Conservation (phyloP, 2,797 vertebrate genomes). For the Macropodus opercularis region DNA sequence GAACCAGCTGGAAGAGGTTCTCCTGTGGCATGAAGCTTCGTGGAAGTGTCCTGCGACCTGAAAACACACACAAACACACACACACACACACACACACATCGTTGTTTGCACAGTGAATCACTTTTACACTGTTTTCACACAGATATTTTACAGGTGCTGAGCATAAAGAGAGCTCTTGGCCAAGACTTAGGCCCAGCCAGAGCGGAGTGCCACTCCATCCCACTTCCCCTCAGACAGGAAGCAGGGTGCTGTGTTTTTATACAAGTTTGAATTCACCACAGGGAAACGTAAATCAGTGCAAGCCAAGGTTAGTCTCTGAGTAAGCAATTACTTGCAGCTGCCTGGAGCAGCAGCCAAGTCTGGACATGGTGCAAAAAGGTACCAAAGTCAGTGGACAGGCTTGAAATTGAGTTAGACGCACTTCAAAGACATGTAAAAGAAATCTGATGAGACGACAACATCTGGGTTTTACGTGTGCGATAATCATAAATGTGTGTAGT, state of each 20-base stretch:
- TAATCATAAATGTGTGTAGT: constrained; percentile 24
- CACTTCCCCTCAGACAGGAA: constrained; percentile 80
- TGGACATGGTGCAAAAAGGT: constrained; percentile 15
- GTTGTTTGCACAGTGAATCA: constrained; percentile 18
- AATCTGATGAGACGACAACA: constrained; percentile 6
- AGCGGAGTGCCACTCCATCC: constrained; percentile 56
- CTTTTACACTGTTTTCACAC: constrained; percentile 27
- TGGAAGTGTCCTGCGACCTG: constrained; percentile 91
- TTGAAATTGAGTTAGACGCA: constrained; percentile 3
- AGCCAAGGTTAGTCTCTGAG: constrained; percentile 76
- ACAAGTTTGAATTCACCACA: constrained; percentile 62
- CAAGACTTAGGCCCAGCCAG: constrained; percentile 35
- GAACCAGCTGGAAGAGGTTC: constrained; percentile 90
- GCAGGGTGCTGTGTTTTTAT: constrained; percentile 72
- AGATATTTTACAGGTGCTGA: constrained; percentile 44
- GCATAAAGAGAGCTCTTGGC: constrained; percentile 39
- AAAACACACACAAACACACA: constrained; percentile 20
- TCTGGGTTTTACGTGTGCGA: constrained; percentile 8
- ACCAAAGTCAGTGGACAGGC: constrained; percentile 17
- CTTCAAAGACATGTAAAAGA: neutral
- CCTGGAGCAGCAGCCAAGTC: constrained; percentile 47
- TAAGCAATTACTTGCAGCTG: constrained; percentile 73
- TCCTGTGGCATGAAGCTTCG: constrained; percentile 92
- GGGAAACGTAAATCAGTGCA: constrained; percentile 78
- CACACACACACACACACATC: neutral